Conservation (phyloP, 2,888 invertebrate genomes). For the Eupeodes luniger region DNA sequence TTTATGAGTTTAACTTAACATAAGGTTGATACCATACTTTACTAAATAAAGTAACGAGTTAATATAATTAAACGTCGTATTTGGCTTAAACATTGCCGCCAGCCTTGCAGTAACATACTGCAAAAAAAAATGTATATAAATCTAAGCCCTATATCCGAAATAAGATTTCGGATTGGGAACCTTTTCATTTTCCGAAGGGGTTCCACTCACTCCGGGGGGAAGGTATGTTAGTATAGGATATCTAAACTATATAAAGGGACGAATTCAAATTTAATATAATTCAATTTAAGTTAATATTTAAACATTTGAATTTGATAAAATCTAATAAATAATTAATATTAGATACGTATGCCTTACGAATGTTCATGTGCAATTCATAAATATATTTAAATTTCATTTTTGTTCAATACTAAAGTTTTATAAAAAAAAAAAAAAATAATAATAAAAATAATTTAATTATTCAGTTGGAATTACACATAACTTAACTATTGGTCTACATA, state of each 20-base stretch:
- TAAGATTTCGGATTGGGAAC: constrained; percentile 8
- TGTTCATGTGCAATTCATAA: not conserved
- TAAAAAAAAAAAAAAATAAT: not conserved
- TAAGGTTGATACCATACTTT: too few relatives aligned
- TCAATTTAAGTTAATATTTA: too few relatives aligned
- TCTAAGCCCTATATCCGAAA: constrained; percentile 6
- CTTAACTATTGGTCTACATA: constrained; percentile 34
- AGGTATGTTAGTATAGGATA: constrained; percentile 22
- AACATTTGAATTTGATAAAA: too few relatives aligned
- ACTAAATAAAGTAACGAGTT: too few relatives aligned
- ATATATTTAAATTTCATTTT: not conserved
- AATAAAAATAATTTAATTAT: not conserved
- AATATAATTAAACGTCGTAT: too few relatives aligned
- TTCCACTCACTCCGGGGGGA: constrained; percentile 26
- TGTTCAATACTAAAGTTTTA: not conserved
- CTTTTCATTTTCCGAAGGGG: constrained; percentile 34
- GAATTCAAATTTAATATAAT: not conserved
- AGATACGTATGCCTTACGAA: not conserved
- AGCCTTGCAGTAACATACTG: too few relatives aligned
- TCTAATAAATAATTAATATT: not conserved
- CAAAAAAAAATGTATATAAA: too few relatives aligned
- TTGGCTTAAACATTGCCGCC: too few relatives aligned
- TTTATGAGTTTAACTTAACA: too few relatives aligned
- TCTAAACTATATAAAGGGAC: not conserved
- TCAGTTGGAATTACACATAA: constrained; percentile 34